Base-by-base conservation (phyloP, 2,888 invertebrate genomes). In the Saturnia japonica region DNA sequence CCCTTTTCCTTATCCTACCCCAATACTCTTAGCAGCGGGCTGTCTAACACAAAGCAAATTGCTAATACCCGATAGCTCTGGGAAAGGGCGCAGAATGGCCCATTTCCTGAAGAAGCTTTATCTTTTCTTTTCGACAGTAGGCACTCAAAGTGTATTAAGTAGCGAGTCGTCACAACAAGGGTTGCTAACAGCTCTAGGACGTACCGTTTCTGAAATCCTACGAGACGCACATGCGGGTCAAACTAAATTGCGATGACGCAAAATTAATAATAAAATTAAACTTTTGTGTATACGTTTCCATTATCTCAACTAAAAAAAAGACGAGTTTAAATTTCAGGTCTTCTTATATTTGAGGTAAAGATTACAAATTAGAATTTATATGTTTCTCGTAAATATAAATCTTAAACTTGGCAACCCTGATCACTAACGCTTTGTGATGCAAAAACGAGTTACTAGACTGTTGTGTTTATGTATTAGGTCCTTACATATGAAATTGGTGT, bases 21-120 rank as follows among this genome's bases (percentile, higher is more conserved):
- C 84, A 84, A 88, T 86, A 88, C 88, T 88, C 88, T 86, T 82
- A 82, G 84, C 78, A 80, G 80, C 80, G 79, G 80, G 82, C 79
- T 82, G 83, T 83, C 84, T 84, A 85, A 86, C 86, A 89, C 88
- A 91, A 89, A 89, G 89, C 87, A 90, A 91, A 91, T 91, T 88
- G 89, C 87, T 88, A 89, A 88, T 88, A 88, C 88, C 83, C 88
- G 85, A 90, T 90, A 85, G 87, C 86, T 87, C 82, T 83, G 84
- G 79, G 78, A 87, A 88, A 88, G 88, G 86, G 87, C 87, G 80
- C 82, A 76, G 86, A 90, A 89, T 89, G 86, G 85, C 78, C 89
- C 85, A 89, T 90, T 91, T 91, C 88, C 88, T 87, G 84, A 73
- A 85, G 85, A 78, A 87, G 84, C 85, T 89, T 89, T 88, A 88